Percentiles rank a stretch among this genome's conserved stretches.
Evolutionary conservation across 2,888 invertebrate genomes (phyloP).

Genomic region (Ectemnius cavifrons): DNA sequence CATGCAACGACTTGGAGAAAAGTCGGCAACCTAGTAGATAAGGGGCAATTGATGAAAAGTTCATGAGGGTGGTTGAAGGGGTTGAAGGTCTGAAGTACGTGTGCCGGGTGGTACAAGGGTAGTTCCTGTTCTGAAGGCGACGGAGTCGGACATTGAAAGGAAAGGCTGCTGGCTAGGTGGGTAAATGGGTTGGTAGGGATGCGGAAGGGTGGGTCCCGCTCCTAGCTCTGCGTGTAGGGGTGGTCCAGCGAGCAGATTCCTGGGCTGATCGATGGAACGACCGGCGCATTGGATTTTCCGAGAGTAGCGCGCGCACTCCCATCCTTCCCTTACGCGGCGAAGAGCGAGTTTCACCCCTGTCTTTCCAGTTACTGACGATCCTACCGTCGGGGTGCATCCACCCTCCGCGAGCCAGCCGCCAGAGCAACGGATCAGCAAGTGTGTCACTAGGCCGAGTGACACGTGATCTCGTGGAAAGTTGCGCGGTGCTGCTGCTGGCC

Average conservation of each 20-base stretch:
- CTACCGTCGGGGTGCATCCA: conserved; percentile 60
- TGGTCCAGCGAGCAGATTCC: conserved; percentile 77
- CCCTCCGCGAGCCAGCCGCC: conserved; percentile 31
- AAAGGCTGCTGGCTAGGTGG: conserved; percentile 42
- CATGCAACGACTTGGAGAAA: no score
- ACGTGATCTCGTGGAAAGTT: conserved; percentile 63
- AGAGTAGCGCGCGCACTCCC: conserved; percentile 71
- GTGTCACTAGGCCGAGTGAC: conserved; percentile 73
- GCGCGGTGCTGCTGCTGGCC: conserved; percentile 26
- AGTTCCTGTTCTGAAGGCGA: neutral
- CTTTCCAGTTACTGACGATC: conserved; percentile 62
- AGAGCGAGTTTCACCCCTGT: conserved; percentile 49
- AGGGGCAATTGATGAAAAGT: neutral
- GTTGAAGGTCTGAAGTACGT: neutral
- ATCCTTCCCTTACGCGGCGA: conserved; percentile 55
- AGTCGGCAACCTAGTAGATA: neutral
- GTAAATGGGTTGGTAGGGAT: conserved; percentile 58
- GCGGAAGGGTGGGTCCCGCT: conserved; percentile 51
- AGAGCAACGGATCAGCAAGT: conserved; percentile 58
- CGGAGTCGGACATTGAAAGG: conserved; percentile 14
- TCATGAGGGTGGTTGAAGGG: neutral
- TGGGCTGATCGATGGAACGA: conserved; percentile 74
- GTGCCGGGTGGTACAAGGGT: neutral
- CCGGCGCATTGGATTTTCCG: conserved; percentile 70
- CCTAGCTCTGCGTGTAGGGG: conserved; percentile 50